phyloP scores from a whole-genome alignment of 2,797 vertebrate genomes.

The Micromesistius poutassou region DNA sequence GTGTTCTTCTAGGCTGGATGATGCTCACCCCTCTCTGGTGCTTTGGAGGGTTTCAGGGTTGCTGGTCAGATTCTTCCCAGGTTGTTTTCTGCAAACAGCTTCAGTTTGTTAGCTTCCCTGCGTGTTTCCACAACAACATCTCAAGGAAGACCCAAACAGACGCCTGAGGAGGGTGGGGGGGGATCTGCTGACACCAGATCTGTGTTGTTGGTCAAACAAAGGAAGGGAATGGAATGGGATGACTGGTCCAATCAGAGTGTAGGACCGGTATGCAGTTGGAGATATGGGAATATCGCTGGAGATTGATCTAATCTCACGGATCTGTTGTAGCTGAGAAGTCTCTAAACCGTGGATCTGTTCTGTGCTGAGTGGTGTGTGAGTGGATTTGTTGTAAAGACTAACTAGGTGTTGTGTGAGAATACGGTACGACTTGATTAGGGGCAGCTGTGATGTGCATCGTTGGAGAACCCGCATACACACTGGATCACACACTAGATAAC shows the following conservation, averaged over 20 bases:
- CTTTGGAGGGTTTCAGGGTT: no score
- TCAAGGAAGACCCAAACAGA: background rate
- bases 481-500: background rate
- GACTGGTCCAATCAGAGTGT: background rate
- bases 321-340: background rate
- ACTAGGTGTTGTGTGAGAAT: background rate
- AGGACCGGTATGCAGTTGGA: background rate
- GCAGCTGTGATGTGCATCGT: background rate
- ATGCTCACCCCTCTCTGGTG: no score
- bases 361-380: background rate
- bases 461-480: background rate
- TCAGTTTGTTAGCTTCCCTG: constrained; percentile 12
- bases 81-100: background rate
- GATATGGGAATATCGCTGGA: background rate
- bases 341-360: background rate
- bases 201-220: background rate
- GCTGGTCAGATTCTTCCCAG: background rate
- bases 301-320: background rate
- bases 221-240: background rate
- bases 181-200: background rate
- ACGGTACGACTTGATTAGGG: background rate
- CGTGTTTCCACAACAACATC: constrained; percentile 31
- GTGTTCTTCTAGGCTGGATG: no score
- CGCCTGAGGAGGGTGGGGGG: background rate
- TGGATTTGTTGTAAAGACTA: background rate